phyloP scores from a whole-genome alignment of 92 coral and sea anemone genomes.

The Actinernus sp. region DNA sequence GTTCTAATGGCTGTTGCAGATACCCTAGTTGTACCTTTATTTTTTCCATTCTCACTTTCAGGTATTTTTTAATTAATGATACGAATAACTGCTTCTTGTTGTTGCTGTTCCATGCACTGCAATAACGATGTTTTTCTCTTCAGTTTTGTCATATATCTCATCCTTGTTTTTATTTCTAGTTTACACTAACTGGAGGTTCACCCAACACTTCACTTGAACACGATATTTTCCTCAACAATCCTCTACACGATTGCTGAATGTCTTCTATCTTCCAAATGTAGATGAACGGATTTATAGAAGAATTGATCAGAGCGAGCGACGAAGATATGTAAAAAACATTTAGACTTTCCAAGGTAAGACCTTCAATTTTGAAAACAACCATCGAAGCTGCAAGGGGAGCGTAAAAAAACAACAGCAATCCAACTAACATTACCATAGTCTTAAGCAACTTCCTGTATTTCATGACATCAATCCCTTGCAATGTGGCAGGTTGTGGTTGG shows the following conservation, averaged over 20 bases:
- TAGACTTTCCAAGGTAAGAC: not conserved
- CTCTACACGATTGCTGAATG: not conserved
- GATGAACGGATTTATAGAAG: not conserved
- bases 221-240: not conserved
- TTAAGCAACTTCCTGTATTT: not conserved
- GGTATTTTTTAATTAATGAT: no score
- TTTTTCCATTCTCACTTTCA: no score
- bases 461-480: not conserved
- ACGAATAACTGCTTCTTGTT: no score
- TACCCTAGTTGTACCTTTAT: no score
- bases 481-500: no score
- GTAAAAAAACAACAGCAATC: not conserved
- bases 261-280: constrained; percentile 1
- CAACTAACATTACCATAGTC: not conserved
- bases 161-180: no score
- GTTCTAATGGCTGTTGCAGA: no score
- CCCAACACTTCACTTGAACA: no score
- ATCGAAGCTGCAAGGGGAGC: not conserved
- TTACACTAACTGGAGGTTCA: no score
- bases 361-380: not conserved
- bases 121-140: no score
- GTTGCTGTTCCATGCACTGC: no score
- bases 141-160: no score
- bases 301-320: not conserved
- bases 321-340: not conserved